These are phyloP conservation scores for Nephrotoma guestfalica DNA, from an alignment of 2,888 invertebrate genomes.

Conservation along the genomic window DNA sequence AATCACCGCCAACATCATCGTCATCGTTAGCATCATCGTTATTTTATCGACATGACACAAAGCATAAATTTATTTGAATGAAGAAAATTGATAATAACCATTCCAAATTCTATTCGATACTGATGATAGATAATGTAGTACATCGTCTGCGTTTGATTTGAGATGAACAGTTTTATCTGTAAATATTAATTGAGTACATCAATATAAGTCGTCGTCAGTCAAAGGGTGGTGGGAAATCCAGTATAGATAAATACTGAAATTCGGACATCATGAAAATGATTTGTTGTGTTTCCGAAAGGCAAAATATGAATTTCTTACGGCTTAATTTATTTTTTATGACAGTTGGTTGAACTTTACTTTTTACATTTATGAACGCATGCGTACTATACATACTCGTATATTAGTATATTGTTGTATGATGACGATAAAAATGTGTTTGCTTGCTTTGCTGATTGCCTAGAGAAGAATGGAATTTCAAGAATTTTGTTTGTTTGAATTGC, in stretches of 20 bases:
- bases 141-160: neutral
- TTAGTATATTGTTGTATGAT: neutral
- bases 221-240: too few species aligned
- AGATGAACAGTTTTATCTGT: neutral
- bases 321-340: neutral
- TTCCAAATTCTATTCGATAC: neutral
- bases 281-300: too few species aligned
- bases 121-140: neutral
- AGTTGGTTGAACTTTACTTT: neutral
- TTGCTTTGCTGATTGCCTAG: neutral
- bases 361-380: neutral
- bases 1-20: neutral
- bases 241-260: too few species aligned
- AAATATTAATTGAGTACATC: neutral
- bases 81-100: neutral
- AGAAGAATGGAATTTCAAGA: neutral
- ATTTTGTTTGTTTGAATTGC: neutral
- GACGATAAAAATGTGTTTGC: neutral
- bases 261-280: too few species aligned
- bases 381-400: neutral
- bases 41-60: neutral
- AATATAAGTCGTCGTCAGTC: neutral
- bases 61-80: neutral
- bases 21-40: neutral
- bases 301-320: too few species aligned